phyloP scores from a whole-genome alignment of 2,888 invertebrate species.

The Drosophila picticornis region DNA sequence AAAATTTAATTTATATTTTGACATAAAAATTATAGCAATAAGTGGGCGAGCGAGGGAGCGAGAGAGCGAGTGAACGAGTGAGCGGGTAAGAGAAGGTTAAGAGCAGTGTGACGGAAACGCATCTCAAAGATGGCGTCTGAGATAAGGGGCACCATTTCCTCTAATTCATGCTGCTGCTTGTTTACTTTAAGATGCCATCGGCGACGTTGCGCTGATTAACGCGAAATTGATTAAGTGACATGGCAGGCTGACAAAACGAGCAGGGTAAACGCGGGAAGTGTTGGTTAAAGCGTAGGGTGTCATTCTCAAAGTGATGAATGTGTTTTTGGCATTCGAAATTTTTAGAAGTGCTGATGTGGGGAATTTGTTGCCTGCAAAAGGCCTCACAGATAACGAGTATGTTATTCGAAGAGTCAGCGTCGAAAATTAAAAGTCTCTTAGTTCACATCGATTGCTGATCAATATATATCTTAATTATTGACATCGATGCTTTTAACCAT shows the following conservation, averaged over 20 bases:
- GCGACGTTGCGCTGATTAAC: constrained; percentile 79
- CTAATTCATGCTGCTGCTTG: constrained; percentile 60
- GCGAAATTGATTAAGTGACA: constrained; percentile 81
- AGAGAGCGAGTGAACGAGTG: constrained; percentile 1
- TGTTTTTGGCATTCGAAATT: constrained; percentile 49
- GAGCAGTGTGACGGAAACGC: constrained; percentile 59
- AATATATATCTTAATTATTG: background rate
- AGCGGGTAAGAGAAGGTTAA: constrained; percentile 6
- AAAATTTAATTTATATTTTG: constrained; percentile 81
- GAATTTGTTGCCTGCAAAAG: background rate
- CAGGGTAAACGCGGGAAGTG: background rate
- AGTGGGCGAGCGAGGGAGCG: constrained; percentile 45
- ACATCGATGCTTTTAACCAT: background rate
- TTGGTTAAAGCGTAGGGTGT: constrained; percentile 28
- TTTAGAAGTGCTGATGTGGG: constrained; percentile 1
- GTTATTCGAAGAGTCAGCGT: background rate
- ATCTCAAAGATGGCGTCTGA: constrained; percentile 59
- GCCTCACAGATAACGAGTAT: constrained; percentile 15
- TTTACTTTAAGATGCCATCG: constrained; percentile 76
- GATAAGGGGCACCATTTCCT: constrained; percentile 52
- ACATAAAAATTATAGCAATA: constrained; percentile 82
- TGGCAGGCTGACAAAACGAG: constrained; percentile 33
- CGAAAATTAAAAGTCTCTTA: background rate
- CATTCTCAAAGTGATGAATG: constrained; percentile 65
- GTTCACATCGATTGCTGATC: background rate